Evolutionary conservation across 2,113 vertebrate genomes (phyloP), one percentile per base, ranked within the genome.

Genomic region (Brachypteracias leptosomus): DNA sequence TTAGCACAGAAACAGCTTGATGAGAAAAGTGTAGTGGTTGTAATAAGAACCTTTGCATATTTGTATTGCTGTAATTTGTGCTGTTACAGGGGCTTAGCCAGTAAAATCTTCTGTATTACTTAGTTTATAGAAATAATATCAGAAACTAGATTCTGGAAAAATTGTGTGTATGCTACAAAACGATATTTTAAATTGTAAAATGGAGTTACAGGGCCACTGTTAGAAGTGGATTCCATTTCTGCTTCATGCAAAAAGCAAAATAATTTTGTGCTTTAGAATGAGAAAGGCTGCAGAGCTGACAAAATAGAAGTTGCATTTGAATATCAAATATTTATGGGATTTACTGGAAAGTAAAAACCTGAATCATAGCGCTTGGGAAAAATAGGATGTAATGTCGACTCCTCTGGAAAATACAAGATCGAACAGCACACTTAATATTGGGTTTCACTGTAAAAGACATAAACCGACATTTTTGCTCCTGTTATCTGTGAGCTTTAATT

Each of bases 261-360:
- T 5, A 62, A 66, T 80, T 73, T 55, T 10, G 18, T 77, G 52
- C 11, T 91, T 88, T 58, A 63, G 61, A 68, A 52, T 68, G 38
- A 91, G 68, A 38, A 88, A 74, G 18, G 18, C 59, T 83, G 67
- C 29, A 61, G 63, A 88, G 55, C 38, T 6, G 26, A 52, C 35
- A 47, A 77, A 94, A 85, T 63, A 67, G 51, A 85, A 85, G 63
- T 93, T 90, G 42, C 25, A 31, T 74, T 91, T 73, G 47, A 71
- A 91, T 91, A 83, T 93, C 26, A 89, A 90, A 62, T 94, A 88
- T 84, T 88, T 51, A 80, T 90, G 55, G 47, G 86, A 90, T 86
- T 93, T 84, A 81, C 33, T 1, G 31, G 85, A 71, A 96, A 77
- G 72, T 76, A 26, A 79, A 91, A 78, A 65, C 88, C 63, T 83